Conservation (phyloP, 2,113 vertebrate genomes). For the Catagonus wagneri region DNA sequence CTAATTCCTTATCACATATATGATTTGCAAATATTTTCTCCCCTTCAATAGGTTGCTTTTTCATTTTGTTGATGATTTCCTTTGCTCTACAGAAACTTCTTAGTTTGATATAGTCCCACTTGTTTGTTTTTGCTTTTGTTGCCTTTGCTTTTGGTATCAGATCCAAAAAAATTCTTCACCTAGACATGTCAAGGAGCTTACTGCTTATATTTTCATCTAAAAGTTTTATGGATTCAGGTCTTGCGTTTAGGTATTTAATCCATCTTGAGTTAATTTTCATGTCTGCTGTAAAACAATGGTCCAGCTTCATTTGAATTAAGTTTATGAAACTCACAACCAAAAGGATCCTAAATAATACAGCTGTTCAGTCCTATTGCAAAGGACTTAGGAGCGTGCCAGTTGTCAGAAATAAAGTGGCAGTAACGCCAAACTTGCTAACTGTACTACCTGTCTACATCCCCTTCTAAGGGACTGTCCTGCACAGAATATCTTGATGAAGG, state of each 20-base stretch:
- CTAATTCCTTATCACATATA: not conserved
- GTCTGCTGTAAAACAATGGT: not conserved
- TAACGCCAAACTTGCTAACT: not conserved
- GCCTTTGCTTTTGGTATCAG: not conserved
- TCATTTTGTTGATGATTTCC: constrained; percentile 11
- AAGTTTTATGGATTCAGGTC: not conserved
- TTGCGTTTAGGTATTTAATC: not conserved
- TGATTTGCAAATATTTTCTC: not conserved
- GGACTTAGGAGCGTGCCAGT: not conserved
- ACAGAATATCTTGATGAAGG: not conserved
- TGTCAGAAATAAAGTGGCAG: not conserved
- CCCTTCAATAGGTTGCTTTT: not conserved
- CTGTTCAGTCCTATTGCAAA: not conserved
- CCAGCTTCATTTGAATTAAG: not conserved
- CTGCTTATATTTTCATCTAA: not conserved
- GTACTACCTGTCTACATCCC: not conserved
- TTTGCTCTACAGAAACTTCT: not conserved
- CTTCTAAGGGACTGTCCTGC: not conserved
- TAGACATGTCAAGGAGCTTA: not conserved
- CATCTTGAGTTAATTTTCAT: not conserved
- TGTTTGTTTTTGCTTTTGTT: not conserved
- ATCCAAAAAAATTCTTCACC: not conserved
- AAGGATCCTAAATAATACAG: not conserved
- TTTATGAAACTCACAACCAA: constrained; percentile 12
- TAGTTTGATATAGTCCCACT: not conserved